Percentiles rank a stretch among this genome's conserved stretches.
These are phyloP conservation scores for Ypsolopha scabrella DNA, from an alignment of 2,888 invertebrate genomes.

Conservation along the genomic window DNA sequence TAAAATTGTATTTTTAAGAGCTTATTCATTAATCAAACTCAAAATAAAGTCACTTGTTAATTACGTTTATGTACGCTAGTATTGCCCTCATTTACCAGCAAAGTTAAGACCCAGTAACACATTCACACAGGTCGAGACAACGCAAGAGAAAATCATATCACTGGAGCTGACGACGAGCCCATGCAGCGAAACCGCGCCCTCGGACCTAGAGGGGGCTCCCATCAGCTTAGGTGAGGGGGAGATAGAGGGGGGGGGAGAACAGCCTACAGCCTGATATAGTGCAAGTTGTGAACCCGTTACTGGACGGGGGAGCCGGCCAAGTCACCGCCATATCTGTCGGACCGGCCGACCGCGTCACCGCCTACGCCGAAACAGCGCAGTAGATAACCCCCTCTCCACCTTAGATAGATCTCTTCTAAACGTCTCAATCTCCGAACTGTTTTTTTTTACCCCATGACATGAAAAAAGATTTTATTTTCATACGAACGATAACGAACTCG, in stretches of 20 bases:
- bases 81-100: neutral
- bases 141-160: conserved; percentile 92
- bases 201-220: conserved; percentile 39
- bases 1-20: no score
- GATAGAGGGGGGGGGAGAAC: conserved; percentile 49
- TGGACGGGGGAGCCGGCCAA: conserved; percentile 57
- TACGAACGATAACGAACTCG: conserved; percentile 23
- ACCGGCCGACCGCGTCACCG: conserved; percentile 46
- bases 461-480: neutral
- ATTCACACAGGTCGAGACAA: conserved; percentile 82
- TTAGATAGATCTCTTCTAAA: neutral
- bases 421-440: neutral
- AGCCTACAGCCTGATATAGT: conserved; percentile 69
- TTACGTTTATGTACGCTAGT: no score
- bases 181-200: conserved; percentile 68
- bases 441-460: neutral
- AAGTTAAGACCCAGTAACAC: conserved; percentile 10
- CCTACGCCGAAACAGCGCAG: conserved; percentile 39
- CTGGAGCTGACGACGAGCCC: conserved; percentile 82
- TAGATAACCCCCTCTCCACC: conserved; percentile 13
- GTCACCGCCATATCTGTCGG: conserved; percentile 63
- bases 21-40: no score
- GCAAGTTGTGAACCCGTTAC: conserved; percentile 62
- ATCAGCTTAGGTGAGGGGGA: conserved; percentile 53
- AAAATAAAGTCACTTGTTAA: no score